Evolutionary conservation across 2,888 invertebrate genomes (phyloP).

Genomic region (Pyrgus malvae): DNA sequence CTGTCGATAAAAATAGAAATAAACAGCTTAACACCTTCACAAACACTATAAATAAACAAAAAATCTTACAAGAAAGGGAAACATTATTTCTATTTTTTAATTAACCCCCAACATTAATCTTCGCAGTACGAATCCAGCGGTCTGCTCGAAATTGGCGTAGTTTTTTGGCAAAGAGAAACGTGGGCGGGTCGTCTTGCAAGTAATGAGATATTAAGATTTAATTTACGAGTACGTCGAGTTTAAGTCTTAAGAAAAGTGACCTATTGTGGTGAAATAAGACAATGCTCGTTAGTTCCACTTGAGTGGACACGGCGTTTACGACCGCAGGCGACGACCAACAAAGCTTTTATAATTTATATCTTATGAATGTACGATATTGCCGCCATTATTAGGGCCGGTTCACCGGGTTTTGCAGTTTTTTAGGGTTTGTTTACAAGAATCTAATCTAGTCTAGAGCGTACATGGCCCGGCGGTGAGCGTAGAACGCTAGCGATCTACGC

Average conservation of each 20-base stretch:
- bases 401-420: conserved; percentile 28
- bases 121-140: conserved; percentile 27
- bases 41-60: no score
- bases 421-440: conserved; percentile 31
- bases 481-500: no score
- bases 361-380: conserved; percentile 48
- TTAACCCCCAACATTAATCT: conserved; percentile 11
- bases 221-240: conserved; percentile 73
- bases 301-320: conserved; percentile 65
- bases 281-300: conserved; percentile 72
- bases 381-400: conserved; percentile 31
- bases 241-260: conserved; percentile 75
- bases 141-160: conserved; percentile 38
- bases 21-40: no score
- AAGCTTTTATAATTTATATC: conserved; percentile 73
- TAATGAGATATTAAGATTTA: conserved; percentile 78
- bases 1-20: no score
- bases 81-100: neutral
- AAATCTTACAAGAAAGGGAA: no score
- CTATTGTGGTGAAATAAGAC: conserved; percentile 77
- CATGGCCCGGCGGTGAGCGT: no score
- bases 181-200: conserved; percentile 69
- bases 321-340: conserved; percentile 48
- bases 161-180: conserved; percentile 59
- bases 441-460: neutral